Evolutionary conservation across 2,113 vertebrate genomes (phyloP), one percentile per base, ranked within the genome.

Genomic region (Trochalopteron elliotii): DNA sequence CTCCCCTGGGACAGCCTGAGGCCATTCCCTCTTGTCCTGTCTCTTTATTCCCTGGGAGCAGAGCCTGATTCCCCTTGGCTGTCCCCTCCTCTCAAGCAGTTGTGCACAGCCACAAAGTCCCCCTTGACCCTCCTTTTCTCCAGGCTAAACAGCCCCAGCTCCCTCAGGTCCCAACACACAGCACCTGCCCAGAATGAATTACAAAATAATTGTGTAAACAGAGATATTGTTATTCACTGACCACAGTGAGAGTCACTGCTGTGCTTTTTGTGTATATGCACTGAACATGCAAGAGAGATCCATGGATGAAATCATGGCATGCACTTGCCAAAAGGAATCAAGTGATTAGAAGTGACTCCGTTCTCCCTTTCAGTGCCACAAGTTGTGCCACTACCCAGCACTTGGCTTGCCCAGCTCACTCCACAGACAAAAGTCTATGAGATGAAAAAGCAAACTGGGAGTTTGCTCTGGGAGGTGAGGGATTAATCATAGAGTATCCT

Each of bases 31-130:
- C 31, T 69, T 1, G 0, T 76, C 8, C 40, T 63, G 35, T 42
- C 35, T 0, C 40, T 33, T 33, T n/a, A 0, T 19, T 69, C 4
- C 55, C n/a, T 55, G 35, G 24, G 4, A 83, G 22, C 24, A 77
- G 5, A 69, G 55, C 15, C 47, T 0, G 35, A 83, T 0, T 2
- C 15, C 6, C 19, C 4, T 16, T 0, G 0, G 2, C 30, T 90
- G 7, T 4, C 15, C 23, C 31, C 47, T 61, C 56, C 55, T 76
- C 31, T 0, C 47, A 55, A 44, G 45, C 5, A 61, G 1, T 8
- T 61, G 35, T 69, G 35, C 6, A 77, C 63, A 68, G 22, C 25
- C 21, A 61, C 1, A 27, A 23, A 5, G 15, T 2, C 14, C 14
- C 28, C 52, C n/a, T 30, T 19, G 21, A 83, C 15, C 25, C 42